phyloP scores from a whole-genome alignment of 2,888 invertebrate genomes.

The Ophonus ardosiacus region DNA sequence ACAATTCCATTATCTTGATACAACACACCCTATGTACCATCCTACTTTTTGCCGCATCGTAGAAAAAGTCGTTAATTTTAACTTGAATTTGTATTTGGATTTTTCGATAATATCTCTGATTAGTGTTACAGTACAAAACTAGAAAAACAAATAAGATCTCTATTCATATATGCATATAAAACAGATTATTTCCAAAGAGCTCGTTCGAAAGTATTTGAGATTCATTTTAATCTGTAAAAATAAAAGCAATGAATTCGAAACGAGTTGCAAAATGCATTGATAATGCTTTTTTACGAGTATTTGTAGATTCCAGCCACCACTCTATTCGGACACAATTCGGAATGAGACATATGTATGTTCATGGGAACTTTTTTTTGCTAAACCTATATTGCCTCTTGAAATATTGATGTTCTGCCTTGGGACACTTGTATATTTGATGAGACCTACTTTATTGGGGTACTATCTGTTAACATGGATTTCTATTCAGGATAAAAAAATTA shows the following conservation, averaged over 20 bases:
- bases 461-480: not conserved
- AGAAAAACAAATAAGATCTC: no score
- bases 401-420: not conserved
- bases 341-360: not conserved
- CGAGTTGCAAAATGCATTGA: not conserved
- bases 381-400: not conserved
- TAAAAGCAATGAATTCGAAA: not conserved
- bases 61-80: no score
- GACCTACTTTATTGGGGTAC: not conserved
- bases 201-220: not conserved
- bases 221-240: not conserved
- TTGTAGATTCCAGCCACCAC: not conserved
- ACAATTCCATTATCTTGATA: no score
- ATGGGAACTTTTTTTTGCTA: not conserved
- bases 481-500: not conserved
- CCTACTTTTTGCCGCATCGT: no score
- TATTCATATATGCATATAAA: not conserved
- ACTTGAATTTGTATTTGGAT: no score
- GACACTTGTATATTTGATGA: not conserved
- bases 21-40: no score
- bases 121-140: no score
- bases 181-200: not conserved
- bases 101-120: no score
- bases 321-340: not conserved
- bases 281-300: not conserved